A percentile compares a stretch with the other conserved stretches of the same genome.
phyloP scores from a whole-genome alignment of 1,140 invertebrate species.

The Zophobas atratus region DNA sequence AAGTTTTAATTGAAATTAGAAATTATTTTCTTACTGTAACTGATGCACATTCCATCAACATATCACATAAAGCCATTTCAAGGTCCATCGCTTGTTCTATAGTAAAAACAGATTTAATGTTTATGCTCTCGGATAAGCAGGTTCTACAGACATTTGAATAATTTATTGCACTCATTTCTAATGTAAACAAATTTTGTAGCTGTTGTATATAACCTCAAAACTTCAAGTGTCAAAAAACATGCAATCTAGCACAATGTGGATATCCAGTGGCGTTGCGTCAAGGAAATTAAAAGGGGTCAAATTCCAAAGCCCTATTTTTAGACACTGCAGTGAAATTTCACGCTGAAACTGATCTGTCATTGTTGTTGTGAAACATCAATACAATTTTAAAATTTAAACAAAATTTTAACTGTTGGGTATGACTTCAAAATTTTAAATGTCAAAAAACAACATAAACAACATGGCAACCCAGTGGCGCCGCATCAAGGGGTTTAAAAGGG shows the following conservation, averaged over 20 bases:
- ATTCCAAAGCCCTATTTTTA: no score
- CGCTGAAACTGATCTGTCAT: no score
- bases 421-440: no score
- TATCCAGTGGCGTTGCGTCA: neutral
- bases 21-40: conserved; percentile 48
- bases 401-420: no score
- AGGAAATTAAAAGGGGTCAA: neutral
- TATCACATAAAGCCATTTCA: conserved; percentile 45
- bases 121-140: conserved; percentile 53
- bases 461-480: no score
- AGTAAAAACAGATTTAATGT: conserved; percentile 52
- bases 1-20: neutral
- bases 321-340: no score
- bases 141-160: conserved; percentile 51
- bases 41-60: conserved; percentile 51
- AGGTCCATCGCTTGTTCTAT: conserved; percentile 31
- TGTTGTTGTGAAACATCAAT: no score
- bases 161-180: conserved; percentile 21
- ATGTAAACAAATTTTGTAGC: neutral
- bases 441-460: no score
- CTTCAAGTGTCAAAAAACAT: neutral
- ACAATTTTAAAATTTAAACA: no score
- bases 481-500: no score
- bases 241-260: neutral
- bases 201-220: neutral